Evolutionary conservation across 2,888 invertebrate genomes (phyloP).

Genomic region (Escarpia spicata): DNA sequence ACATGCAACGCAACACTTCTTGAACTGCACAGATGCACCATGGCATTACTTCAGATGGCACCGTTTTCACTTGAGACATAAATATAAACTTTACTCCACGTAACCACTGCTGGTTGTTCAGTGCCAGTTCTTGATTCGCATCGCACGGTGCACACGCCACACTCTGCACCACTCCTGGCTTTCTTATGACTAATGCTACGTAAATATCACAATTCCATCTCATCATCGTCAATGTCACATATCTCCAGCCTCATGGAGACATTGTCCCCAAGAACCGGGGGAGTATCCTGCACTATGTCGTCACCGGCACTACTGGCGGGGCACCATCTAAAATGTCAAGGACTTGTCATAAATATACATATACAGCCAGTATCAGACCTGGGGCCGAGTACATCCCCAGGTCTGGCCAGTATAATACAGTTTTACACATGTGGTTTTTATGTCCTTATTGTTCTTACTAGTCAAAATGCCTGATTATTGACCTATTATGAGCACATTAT

Average conservation of each 20-base stretch:
- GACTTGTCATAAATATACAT: background rate
- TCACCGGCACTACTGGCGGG: background rate
- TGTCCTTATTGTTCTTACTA: too few species aligned
- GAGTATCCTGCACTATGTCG: background rate
- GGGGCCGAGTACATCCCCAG: too few species aligned
- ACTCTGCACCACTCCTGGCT: background rate
- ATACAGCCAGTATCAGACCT: too few species aligned
- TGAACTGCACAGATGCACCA: background rate
- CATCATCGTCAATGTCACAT: background rate
- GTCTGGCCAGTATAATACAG: too few species aligned
- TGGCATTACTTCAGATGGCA: background rate
- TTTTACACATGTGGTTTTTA: too few species aligned
- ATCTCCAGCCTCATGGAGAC: background rate
- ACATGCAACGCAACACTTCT: background rate
- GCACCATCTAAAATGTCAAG: background rate
- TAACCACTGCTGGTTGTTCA: too few species aligned
- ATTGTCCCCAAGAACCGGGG: background rate
- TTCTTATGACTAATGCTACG: background rate
- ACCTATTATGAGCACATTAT: too few species aligned
- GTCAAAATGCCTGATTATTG: too few species aligned
- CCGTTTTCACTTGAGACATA: too few species aligned
- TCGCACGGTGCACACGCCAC: too few species aligned
- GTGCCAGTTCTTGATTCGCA: too few species aligned
- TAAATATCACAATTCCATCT: slow-evolving; percentile 16
- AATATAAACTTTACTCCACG: too few species aligned